Evolutionary conservation across 2,113 vertebrate species (phyloP), one percentile per base, ranked within the genome.

Genomic region (Odocoileus virginianus): DNA sequence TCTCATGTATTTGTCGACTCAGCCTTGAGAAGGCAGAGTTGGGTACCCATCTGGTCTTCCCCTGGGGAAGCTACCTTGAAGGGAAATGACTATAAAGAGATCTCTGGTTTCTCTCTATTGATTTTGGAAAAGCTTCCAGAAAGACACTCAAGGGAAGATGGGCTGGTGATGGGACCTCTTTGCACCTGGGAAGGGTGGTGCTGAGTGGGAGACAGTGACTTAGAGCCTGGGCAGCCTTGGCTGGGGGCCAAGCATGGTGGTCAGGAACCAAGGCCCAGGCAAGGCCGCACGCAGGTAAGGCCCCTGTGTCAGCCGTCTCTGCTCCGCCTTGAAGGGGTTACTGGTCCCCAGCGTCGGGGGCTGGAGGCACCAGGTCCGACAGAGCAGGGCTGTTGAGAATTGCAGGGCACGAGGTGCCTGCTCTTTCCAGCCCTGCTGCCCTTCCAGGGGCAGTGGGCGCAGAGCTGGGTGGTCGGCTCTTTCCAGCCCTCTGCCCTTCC

Each of bases 341-440:
- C 33, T 21, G 40, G 52, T 17, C 64, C 4, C 2, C 0, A 25
- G 45, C 17, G 1, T 36, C 3, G 9, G 6, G 10, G 45, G n/a
- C 15, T 30, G 7, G 47, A 45, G 27, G n/a, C 6, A 6, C 43
- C 50, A 15, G 25, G 17, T 9, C 60, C 2, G 25, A 52, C 14
- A 54, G 27, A 40, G 71, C 47, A 4, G 30, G 10, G 13, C 93
- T 58, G 3, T 36, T 12, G 55, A 36, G 61, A 47, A 4, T 2
- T 40, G 54, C 8, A 6, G 74, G 61, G 27, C 10, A 1, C 3
- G 30, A 1, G 55, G 28, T 12, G 30, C 25, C 50, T 28, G 85
- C 50, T 50, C 40, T 50, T 60, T 17, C 25, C 12, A n/a, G 30
- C 28, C 30, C 47, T 25, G 1, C 8, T 28, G 47, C 12, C 50